Base-by-base conservation (phyloP, 2,888 invertebrate genomes). In the Pasiphila rectangulata region DNA sequence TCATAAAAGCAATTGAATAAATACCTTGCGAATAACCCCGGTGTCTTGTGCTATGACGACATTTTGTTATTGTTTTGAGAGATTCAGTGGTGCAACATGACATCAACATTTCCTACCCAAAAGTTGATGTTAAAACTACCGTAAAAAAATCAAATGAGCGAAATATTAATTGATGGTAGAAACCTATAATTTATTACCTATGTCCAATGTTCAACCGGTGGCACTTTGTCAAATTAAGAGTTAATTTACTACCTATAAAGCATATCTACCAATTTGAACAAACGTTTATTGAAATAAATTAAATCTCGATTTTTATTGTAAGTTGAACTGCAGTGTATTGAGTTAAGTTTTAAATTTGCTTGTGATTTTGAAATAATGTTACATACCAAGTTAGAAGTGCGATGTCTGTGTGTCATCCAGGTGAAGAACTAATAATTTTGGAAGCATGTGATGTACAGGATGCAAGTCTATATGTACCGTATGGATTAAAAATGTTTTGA, bases 351-450 rank as follows among this genome's bases (percentile, higher is more conserved):
- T 7, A 21, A 32, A 13, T 10, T 35, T 10, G 13, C 19, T 23
- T 19, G 19, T 15, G 20, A 7, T 42, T 1, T 0, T 2, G n/a
- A 21, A 24, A 23, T 9, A 10, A 27, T 13, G 13, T 13, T 12
- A 27, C 12, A 7, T 13, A 13, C 1, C 7, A 19, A 19, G 7
- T 6, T 19, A 2, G 21, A 21, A 21, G 21, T 21, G 6, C 7
- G n/a, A n/a, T 21, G 4, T n/a, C n/a, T n/a, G n/a, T 19, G n/a
- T 27, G 2, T 10, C 17, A 59, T 57, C 62, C 71, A 71, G 70
- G 72, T 72, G 66, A 66, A 67, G 65, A 51, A 43, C 20, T 21
- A 23, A 27, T 15, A 17, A 16, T 27, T 16, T 17, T 15, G 4
- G 34, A 35, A 39, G 32, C 12, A 37, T 47, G 10, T 13, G 2